Percentiles rank a stretch among this genome's conserved stretches.
Evolutionary conservation across 2,797 vertebrate species (phyloP).

Genomic region (Adelosebastes latens): DNA sequence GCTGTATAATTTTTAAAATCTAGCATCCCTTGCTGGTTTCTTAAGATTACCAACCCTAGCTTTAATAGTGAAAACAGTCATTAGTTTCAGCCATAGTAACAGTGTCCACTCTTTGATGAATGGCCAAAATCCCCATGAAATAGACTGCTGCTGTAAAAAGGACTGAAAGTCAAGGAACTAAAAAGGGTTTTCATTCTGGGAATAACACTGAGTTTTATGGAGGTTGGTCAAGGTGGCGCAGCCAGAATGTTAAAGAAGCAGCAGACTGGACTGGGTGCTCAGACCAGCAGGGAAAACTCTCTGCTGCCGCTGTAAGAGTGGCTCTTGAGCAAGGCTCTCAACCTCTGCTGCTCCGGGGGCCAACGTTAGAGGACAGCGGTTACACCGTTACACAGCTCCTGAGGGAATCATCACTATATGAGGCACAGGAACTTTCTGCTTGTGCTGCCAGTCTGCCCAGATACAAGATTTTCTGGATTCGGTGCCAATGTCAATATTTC

Average conservation of each 20-base stretch:
- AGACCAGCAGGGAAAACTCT: conserved; percentile 13
- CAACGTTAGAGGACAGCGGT: conserved; percentile 8
- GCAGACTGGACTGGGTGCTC: not conserved
- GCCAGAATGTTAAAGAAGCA: conserved; percentile 9
- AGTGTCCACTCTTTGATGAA: not conserved
- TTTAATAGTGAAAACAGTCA: not conserved
- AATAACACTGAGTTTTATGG: conserved; percentile 15
- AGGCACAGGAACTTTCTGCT: conserved; percentile 19
- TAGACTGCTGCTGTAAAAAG: not conserved
- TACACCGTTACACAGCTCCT: conserved; percentile 6
- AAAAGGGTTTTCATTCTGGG: conserved; percentile 2
- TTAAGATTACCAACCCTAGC: too few species aligned
- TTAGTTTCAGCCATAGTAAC: not conserved
- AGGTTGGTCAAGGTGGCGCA: conserved; percentile 10
- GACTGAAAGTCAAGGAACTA: not conserved
- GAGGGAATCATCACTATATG: conserved; percentile 6
- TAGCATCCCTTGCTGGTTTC: too few species aligned
- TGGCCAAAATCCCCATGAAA: not conserved
- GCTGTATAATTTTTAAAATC: fast-evolving
- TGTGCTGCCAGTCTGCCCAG: conserved; percentile 12
- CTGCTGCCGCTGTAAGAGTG: conserved; percentile 30
- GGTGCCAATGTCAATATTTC: conserved; percentile 28
- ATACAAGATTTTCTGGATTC: conserved; percentile 14
- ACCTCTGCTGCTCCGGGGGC: conserved; percentile 32
- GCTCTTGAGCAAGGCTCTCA: conserved; percentile 63